phyloP scores from a whole-genome alignment of 1,140 invertebrate genomes.

The Varroa destructor region DNA sequence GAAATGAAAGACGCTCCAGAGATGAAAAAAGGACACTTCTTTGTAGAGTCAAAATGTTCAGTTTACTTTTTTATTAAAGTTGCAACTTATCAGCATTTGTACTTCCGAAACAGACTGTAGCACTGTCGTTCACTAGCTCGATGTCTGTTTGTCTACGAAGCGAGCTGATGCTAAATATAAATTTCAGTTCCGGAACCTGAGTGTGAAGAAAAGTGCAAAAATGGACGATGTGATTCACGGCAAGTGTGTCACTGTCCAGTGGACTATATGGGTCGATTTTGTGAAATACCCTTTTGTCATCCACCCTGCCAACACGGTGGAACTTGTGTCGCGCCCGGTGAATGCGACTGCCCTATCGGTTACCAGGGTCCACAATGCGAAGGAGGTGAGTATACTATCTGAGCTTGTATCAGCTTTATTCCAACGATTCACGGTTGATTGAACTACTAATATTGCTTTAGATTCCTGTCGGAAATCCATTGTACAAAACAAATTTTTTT shows the following conservation, averaged over 20 bases:
- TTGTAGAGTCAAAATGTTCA: no score
- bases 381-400: conserved; percentile 52
- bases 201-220: conserved; percentile 68
- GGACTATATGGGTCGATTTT: conserved; percentile 14
- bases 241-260: background rate
- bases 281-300: conserved; percentile 55
- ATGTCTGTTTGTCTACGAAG: no score
- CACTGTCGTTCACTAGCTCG: no score
- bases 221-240: conserved; percentile 57
- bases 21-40: no score
- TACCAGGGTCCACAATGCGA: conserved; percentile 83
- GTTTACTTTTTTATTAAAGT: background rate
- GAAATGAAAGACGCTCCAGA: no score
- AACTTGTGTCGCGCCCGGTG: conserved; percentile 68
- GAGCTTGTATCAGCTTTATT: background rate
- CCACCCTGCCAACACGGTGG: conserved; percentile 83
- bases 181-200: conserved; percentile 64
- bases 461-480: no score
- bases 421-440: background rate
- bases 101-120: background rate
- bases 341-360: conserved; percentile 68
- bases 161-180: background rate
- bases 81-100: background rate
- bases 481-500: no score
- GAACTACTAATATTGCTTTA: no score